A percentile compares a stretch with the other conserved stretches of the same genome.
phyloP scores from a whole-genome alignment of 2,888 invertebrate genomes.

The Drosophila silvestris region DNA sequence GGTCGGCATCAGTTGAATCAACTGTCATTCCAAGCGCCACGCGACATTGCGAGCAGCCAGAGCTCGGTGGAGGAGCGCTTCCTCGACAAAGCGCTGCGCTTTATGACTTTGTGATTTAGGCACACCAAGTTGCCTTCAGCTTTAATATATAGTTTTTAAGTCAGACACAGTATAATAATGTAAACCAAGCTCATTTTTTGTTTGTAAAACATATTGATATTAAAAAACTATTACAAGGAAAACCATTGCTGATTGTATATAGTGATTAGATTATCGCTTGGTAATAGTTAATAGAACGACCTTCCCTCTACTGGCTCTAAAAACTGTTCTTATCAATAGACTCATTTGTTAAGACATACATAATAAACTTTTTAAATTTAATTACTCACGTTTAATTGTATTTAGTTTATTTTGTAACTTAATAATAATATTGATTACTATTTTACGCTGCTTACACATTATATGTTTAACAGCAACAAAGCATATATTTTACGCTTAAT shows the following conservation, averaged over 20 bases:
- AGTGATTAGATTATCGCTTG: background rate
- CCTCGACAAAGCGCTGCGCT: constrained; percentile 79
- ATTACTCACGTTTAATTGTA: background rate
- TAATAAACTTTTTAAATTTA: background rate
- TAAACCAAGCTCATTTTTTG: constrained; percentile 20
- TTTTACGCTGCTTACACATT: no score
- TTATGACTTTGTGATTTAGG: constrained; percentile 72
- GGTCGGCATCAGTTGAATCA: constrained; percentile 47
- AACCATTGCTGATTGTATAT: background rate
- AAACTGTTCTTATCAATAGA: background rate
- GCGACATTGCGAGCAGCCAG: constrained; percentile 38
- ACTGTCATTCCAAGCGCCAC: constrained; percentile 39
- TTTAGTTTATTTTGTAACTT: background rate
- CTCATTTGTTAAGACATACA: no score
- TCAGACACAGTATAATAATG: background rate
- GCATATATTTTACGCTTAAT: background rate
- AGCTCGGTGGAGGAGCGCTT: constrained; percentile 66
- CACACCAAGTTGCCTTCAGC: background rate
- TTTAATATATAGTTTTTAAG: constrained; percentile 14
- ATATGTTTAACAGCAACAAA: background rate
- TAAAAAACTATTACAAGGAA: background rate
- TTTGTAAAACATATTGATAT: constrained; percentile 55
- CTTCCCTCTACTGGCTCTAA: background rate
- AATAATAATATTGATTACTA: background rate
- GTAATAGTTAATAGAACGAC: background rate